Base-by-base conservation (phyloP, 2,888 invertebrate genomes). In the Matsumyia berberina region DNA sequence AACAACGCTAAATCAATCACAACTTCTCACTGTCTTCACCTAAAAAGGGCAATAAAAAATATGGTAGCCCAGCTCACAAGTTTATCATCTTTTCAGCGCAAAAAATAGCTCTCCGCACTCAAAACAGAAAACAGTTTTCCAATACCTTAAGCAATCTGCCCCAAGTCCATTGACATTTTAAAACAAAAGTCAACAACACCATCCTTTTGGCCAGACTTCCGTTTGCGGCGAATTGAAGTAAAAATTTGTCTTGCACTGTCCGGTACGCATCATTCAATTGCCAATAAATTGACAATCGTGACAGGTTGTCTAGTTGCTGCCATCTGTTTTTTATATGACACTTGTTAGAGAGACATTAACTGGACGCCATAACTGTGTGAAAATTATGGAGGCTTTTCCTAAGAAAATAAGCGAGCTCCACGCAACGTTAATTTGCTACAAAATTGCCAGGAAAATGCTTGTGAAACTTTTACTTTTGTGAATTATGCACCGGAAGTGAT, bases 381-480 rank as follows among this genome's bases (percentile, higher is more conserved):
- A 82, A 73, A 73, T 79, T 67, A 73, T 73, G 79, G 67, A 60
- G 31, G 51, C 46, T 51, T 55, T 82, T 70, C 37, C 69, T 44
- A 44, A 60, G 64, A 70, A 82, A 79, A 73, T 62, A 4, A 60
- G 44, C 53, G 17, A 64, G 33, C 35, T 3, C 29, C 35, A 46
- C 8, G 31, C 51, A 11, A 35, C 17, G 35, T 72, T 72, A 19
- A 78, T 82, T 77, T 66, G 2, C 33, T 33, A 57, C 19, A 15
- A 60, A 72, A 73, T 74, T 42, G 53, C 35, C 39, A 33, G 35
- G 39, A 51, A 58, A 58, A 62, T 35, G 8, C 35, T 4, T 29
- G 12, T 1, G 49, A 79, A 79, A 73, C 83, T 83, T 83, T 83
- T 83, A 83, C 83, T 83, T 83, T 83, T 62, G n/a, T n/a, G n/a